Evolutionary conservation across 2,113 vertebrate genomes (phyloP).

Genomic region (Cebus imitator): DNA sequence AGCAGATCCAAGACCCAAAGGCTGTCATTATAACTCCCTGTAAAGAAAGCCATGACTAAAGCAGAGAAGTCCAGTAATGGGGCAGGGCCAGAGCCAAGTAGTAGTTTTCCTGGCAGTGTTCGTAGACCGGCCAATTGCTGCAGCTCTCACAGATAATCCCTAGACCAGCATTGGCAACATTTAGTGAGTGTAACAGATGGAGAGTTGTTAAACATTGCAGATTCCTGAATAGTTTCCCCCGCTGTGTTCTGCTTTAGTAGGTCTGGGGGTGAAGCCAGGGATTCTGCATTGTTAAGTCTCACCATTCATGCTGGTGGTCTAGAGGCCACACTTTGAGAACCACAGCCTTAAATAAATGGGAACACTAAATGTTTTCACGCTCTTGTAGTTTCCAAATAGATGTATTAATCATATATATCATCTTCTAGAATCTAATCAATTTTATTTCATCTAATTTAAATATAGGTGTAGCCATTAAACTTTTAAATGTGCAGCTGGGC

Average conservation of each 20-base stretch:
- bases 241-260: background rate
- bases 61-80: background rate
- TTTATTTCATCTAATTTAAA: background rate
- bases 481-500: background rate
- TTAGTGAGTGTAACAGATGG: background rate
- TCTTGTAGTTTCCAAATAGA: background rate
- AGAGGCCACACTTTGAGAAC: background rate
- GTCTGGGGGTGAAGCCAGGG: background rate
- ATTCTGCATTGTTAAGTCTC: background rate
- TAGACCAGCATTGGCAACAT: background rate
- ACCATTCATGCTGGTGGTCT: background rate
- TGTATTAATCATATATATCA: background rate
- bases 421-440: background rate
- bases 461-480: background rate
- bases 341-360: background rate
- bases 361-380: background rate
- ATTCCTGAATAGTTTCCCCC: background rate
- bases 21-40: background rate
- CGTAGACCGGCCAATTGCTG: background rate
- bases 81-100: background rate
- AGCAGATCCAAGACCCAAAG: background rate
- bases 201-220: background rate
- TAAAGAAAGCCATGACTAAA: background rate
- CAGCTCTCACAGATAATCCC: background rate
- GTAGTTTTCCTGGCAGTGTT: background rate